Evolutionary conservation across 2,113 vertebrate species (phyloP).

Genomic region (Hemicordylus capensis): DNA sequence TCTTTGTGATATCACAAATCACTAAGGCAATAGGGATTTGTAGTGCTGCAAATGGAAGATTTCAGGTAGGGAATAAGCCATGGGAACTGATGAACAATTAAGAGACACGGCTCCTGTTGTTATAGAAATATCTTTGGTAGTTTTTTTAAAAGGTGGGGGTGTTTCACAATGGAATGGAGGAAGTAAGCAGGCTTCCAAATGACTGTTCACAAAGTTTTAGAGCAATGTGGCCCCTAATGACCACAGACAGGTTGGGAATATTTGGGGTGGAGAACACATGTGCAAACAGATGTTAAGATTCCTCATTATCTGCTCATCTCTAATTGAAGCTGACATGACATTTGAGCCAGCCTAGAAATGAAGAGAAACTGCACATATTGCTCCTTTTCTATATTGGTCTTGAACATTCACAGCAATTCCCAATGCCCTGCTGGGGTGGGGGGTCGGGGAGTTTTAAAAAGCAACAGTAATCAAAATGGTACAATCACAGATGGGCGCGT

Average conservation of each 20-base stretch:
- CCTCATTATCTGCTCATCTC: conserved; percentile 45
- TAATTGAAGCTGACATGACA: conserved; percentile 56
- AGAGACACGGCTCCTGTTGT: neutral
- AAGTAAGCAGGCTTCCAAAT: neutral
- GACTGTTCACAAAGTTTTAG: conserved; percentile 17
- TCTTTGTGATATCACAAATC: neutral
- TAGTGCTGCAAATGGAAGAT: neutral
- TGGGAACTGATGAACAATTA: neutral
- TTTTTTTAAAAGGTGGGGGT: neutral
- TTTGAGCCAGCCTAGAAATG: conserved; percentile 40
- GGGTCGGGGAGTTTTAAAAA: neutral
- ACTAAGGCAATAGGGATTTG: neutral
- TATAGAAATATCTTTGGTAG: neutral
- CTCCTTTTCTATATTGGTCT: conserved; percentile 39
- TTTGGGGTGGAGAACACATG: conserved; percentile 33
- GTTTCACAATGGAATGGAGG: neutral
- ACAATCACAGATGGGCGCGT: neutral
- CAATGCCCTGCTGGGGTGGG: neutral
- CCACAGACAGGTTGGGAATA: neutral
- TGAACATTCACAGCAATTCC: conserved; percentile 42
- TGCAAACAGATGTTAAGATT: conserved; percentile 38
- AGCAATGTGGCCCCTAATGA: conserved; percentile 17
- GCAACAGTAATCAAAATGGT: conserved; percentile 39
- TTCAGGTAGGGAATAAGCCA: neutral
- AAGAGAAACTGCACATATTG: conserved; percentile 31